These are phyloP conservation scores for Pollachius pollachius DNA, from an alignment of 2,113 vertebrate species.

Conservation along the genomic window DNA sequence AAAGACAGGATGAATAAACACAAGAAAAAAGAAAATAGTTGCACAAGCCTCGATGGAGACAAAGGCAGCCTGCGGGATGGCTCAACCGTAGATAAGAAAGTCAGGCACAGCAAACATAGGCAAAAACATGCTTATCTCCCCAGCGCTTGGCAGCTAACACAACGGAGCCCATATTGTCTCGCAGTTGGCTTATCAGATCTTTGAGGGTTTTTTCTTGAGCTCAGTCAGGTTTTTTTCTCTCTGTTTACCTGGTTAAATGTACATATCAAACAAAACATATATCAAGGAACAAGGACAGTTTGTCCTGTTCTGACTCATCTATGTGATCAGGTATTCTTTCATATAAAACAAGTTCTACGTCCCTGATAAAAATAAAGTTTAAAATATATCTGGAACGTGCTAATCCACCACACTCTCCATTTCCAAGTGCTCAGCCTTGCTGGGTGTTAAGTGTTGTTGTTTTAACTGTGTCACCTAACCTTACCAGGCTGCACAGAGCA, in stretches of 20 bases:
- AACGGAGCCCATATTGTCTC: slow-evolving; percentile 35
- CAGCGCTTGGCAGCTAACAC: slow-evolving; percentile 36
- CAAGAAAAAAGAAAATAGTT: background rate
- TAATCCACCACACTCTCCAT: slow-evolving; percentile 13
- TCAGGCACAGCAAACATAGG: slow-evolving; percentile 38
- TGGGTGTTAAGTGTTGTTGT: slow-evolving; percentile 28
- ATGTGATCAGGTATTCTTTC: background rate
- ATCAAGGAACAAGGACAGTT: background rate
- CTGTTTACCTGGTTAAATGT: slow-evolving; percentile 17
- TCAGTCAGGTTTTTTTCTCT: slow-evolving; percentile 24
- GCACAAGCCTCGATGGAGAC: slow-evolving; percentile 25
- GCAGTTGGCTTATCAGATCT: slow-evolving; percentile 48
- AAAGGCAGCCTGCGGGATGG: slow-evolving; percentile 34
- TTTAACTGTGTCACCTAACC: slow-evolving; percentile 40
- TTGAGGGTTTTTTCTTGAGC: slow-evolving; percentile 34
- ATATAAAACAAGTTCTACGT: background rate
- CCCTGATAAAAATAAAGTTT: background rate
- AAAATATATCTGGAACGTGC: slow-evolving; percentile 3
- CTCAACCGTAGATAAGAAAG: slow-evolving; percentile 53
- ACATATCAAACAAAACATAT: background rate
- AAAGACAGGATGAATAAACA: too few species aligned
- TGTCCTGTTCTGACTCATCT: too few species aligned
- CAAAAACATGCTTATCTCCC: slow-evolving; percentile 42
- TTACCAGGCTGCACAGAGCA: slow-evolving; percentile 50
- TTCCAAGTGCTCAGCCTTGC: slow-evolving; percentile 28